Base-by-base conservation (phyloP, 2,797 vertebrate genomes). In the Atherinosoma microstoma region DNA sequence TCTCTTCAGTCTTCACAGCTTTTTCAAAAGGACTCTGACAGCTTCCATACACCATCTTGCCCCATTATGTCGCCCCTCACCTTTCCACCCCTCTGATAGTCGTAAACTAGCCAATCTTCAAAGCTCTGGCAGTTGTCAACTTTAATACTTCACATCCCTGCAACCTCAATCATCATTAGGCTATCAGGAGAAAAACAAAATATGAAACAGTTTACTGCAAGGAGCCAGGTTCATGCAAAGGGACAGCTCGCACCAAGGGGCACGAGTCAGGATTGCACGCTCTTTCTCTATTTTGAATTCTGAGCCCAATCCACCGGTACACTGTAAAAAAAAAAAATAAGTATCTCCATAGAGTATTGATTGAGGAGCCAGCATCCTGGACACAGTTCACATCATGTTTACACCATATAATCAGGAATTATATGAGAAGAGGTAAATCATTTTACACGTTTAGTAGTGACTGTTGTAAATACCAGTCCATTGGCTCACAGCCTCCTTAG, bases 271-370 rank as follows among this genome's bases (percentile, higher is more conserved):
- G 30, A 79, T 75, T 69, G 76, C 75, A 49, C 75, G 51, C 69
- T 66, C 54, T 64, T 56, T 68, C 61, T 71, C 71, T 79, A 67
- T 82, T 92, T 91, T 85, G 83, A 83, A 89, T 88, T 88, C 79
- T 76, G 71, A 80, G 68, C 58, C 64, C 69, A 73, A 83, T 73
- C 58, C 32, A 24, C 4, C 0, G 11, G 22, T 27, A 61, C 73
- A 30, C 89, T 92, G 74, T 65, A 91, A 90, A 73, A 90, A 74
- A 72, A 24, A 24, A 10, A 20, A 8, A 45, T 8, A 49, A 36
- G 40, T 57, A 54, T 13, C 36, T 38, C 22, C 45, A 47, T n/a
- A 47, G 45, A n/a, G 2, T 6, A 47, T 8, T 47, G 20, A 47
- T 47, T 47, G 20, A 47, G 2, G 2, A 47, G 7, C 4, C 12